Base-by-base conservation (phyloP, 2,888 invertebrate genomes). In the Lapara coniferarum region DNA sequence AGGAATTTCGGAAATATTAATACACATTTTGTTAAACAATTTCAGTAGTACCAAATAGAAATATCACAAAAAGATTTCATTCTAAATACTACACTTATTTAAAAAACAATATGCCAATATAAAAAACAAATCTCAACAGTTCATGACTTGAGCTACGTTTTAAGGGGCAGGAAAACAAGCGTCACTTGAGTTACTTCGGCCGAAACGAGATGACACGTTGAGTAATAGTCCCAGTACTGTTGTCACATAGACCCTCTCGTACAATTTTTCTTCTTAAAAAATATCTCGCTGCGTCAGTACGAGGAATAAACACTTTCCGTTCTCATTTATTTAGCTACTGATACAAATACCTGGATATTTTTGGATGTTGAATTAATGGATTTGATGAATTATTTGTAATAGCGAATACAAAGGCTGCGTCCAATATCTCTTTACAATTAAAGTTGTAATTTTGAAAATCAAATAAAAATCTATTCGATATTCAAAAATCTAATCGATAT, bases 121-220 rank as follows among this genome's bases (percentile, higher is more conserved):
- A 5, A 37, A 37, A 37, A 37, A 37, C 19, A 25, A 51, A 55
- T 16, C 53, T 37, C 55, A 10, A 13, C 46, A 55, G 66, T 69
- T 72, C 53, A 2, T 74, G 59, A 67, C 73, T 81, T 80, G 49
- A 5, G 67, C 70, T 72, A 19, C 46, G 46, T n/a, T 59, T 66
- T 19, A 67, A 72, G 71, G 70, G 81, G 75, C 78, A 83, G 82
- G 84, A 83, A 86, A 86, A 86, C 82, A 84, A 79, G 78, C 82
- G 77, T 84, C 83, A 79, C 76, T 78, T 77, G 77, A 75, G 78
- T 81, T 82, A 80, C 79, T 79, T 80, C 74, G 71, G 76, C 82
- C 80, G 78, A 84, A 85, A 84, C 83, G 83, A 87, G 88, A 88
- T 89, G 90, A 90, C 90, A 89, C 84, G 83, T 88, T 90, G 90